These are phyloP conservation scores for Bucco capensis DNA, from an alignment of 2,113 vertebrate species.

Conservation along the genomic window DNA sequence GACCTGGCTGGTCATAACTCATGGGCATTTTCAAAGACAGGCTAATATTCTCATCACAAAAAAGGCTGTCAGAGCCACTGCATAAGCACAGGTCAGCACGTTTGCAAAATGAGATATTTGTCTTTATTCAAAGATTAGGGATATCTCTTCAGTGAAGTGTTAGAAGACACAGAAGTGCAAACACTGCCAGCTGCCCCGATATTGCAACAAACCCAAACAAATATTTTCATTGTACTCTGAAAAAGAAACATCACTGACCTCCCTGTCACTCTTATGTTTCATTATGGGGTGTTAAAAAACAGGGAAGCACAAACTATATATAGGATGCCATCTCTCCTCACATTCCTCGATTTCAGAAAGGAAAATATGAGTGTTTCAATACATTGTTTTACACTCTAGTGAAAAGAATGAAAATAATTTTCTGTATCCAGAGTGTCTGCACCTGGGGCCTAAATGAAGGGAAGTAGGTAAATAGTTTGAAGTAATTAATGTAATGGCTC, in stretches of 20 bases:
- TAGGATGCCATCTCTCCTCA: neutral
- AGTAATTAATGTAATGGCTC: conserved; percentile 58
- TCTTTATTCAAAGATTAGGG: neutral
- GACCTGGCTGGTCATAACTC: neutral
- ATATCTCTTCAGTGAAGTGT: neutral
- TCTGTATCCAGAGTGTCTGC: conserved; percentile 13
- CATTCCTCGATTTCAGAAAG: neutral
- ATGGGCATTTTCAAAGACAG: neutral
- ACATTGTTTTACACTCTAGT: neutral
- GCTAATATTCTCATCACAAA: neutral
- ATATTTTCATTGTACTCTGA: neutral
- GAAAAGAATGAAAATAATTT: conserved; percentile 39
- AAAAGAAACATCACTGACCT: neutral
- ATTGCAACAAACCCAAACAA: conserved; percentile 8
- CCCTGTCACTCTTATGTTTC: neutral
- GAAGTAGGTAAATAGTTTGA: conserved; percentile 59
- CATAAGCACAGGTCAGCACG: neutral
- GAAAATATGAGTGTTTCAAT: conserved; percentile 19
- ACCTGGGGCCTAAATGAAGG: conserved; percentile 53
- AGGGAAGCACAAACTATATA: neutral
- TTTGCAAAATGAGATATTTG: neutral
- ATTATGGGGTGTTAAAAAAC: neutral
- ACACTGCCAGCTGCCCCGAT: neutral
- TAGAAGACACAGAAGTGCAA: neutral
- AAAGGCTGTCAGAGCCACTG: neutral